A percentile compares a stretch with the other conserved stretches of the same genome.
Conservation (phyloP, 2,797 vertebrate genomes). For the Hemibagrus guttatus region DNA sequence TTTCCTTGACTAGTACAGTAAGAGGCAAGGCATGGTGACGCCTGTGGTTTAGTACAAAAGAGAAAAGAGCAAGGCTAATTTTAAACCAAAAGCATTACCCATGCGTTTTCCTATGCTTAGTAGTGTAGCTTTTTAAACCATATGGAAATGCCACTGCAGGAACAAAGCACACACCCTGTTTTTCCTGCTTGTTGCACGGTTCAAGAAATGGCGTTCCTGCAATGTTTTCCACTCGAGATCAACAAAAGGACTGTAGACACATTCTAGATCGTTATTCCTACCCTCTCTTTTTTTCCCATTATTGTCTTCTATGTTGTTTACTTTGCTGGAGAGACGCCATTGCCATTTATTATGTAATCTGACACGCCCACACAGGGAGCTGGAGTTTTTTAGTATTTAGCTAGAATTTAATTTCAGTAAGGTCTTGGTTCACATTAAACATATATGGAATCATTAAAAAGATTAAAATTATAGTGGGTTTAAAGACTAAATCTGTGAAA, state of each 20-base stretch:
- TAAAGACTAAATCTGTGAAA: neutral
- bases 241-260: neutral
- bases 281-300: neutral
- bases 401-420: neutral
- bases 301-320: constrained; percentile 18
- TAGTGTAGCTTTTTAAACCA: neutral
- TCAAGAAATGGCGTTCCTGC: neutral
- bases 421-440: neutral
- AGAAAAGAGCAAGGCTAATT: neutral
- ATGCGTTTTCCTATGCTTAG: neutral
- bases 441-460: neutral
- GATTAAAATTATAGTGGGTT: neutral
- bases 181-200: neutral
- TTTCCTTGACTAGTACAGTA: neutral
- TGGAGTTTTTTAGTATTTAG: neutral
- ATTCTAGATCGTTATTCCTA: neutral
- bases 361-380: neutral
- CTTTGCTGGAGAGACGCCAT: neutral
- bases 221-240: neutral
- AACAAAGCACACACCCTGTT: neutral
- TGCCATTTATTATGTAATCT: constrained; percentile 1
- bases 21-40: neutral
- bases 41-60: neutral
- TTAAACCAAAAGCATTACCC: neutral
- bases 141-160: constrained; percentile 1